Evolutionary conservation across 2,797 vertebrate species (phyloP), one percentile per base, ranked within the genome.

Genomic region (Austrolebias charrua): DNA sequence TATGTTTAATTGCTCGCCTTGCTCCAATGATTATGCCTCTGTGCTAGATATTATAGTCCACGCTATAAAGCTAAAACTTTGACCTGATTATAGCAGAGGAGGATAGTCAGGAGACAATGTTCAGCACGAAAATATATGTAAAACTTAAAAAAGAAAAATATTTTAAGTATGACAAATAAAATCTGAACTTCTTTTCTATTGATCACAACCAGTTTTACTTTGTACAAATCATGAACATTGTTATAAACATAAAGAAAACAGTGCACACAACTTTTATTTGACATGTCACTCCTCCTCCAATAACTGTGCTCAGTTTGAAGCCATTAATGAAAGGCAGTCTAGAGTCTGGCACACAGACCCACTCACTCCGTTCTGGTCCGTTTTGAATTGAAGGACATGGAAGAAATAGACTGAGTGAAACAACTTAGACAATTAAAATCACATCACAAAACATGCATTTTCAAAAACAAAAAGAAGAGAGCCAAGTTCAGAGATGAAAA

Each of bases 241-340:
- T 16, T 16, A 44, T 44, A 15, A 14, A 44, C 4, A n/a, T 44
- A 16, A 44, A 1, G 24, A 44, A 44, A 44, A 44, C 43, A 16
- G 43, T 16, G 43, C 54, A 71, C 65, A 75, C 29, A 59, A 48
- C 50, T 52, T 62, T 80, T 82, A 78, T 15, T 57, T 72, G 64
- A 69, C 49, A 31, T 70, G 29, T 44, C 9, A 74, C 69, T 81
- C 50, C 62, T 82, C 73, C 65, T 59, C 58, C 38, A 19, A 56
- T 65, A 46, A 66, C 63, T 58, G 29, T 52, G 31, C 67, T 69
- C 63, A 60, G 65, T 72, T 68, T 71, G 45, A 55, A 79, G 71
- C 62, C 75, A 68, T 80, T 81, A 80, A 88, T 78, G 66, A 79
- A 64, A 75, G 43, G 49, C 50, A 60, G 63, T 55, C 49, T 51